Percentiles rank a stretch among this genome's conserved stretches.
Conservation (phyloP, 2,888 invertebrate genomes). For the Troides aeacus region DNA sequence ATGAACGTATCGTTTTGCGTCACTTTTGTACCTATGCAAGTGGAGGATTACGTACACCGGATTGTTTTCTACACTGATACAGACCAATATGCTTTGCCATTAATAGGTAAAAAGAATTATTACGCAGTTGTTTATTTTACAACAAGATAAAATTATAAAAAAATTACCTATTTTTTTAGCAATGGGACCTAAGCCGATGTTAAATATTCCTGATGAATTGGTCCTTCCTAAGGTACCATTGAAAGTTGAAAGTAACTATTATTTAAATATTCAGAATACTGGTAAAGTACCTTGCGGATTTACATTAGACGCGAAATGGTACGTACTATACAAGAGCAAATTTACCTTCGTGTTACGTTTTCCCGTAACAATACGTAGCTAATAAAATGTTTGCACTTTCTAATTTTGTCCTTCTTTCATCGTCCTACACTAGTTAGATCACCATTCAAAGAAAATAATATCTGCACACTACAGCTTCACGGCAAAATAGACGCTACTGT, state of each 20-base stretch:
- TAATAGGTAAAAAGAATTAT: conserved; percentile 75
- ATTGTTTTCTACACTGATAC: conserved; percentile 76
- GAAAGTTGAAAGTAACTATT: conserved; percentile 54
- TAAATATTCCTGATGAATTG: conserved; percentile 64
- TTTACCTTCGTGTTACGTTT: conserved; percentile 1
- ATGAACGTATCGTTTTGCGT: conserved; percentile 82
- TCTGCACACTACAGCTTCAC: no score
- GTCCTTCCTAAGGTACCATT: conserved; percentile 57
- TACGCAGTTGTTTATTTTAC: not conserved
- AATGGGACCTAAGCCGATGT: conserved; percentile 67
- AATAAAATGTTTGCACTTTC: no score
- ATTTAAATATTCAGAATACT: conserved; percentile 52
- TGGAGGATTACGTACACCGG: conserved; percentile 77
- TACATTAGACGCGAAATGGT: conserved; percentile 60
- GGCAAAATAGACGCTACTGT: no score
- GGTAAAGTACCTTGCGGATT: conserved; percentile 59
- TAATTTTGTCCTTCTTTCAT: no score
- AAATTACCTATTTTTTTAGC: conserved; percentile 40
- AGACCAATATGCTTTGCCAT: conserved; percentile 77
- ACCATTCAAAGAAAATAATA: no score
- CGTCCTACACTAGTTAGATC: no score
- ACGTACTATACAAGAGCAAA: conserved; percentile 24
- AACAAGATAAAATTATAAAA: no score
- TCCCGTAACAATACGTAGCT: no score
- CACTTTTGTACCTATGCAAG: conserved; percentile 80